Base-by-base conservation (phyloP, 2,797 vertebrate species). In the Triplophysa yarkandensis region DNA sequence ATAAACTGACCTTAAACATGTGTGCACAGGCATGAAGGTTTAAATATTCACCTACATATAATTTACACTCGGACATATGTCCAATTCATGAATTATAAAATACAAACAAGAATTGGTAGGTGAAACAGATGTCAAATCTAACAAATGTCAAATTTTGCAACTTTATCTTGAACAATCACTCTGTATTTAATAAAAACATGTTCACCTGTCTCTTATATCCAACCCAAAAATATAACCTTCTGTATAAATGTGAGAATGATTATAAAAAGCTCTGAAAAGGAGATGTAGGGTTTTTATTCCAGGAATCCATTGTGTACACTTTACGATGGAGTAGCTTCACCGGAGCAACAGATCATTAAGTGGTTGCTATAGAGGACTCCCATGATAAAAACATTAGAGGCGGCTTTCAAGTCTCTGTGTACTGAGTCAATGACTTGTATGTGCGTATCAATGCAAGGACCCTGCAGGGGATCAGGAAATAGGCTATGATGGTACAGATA, bases 311-410 rank as follows among this genome's bases (percentile, higher is more conserved):
- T 64, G 70, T 72, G 70, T 64, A 16, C 28, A 58, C 7, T 72
- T 72, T 54, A 64, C n/a, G 17, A 74, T 25, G 9, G 27, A 52
- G 21, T 55, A 77, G 39, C 63, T 60, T 60, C 16, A 71, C 30
- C 61, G 68, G 69, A 72, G 76, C 76, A 71, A 61, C 76, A 77
- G 76, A 60, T 52, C 36, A 21, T 72, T 68, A 72, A 62, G 55
- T 54, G 69, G 76, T 77, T 77, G 69, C 69, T 67, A 61, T 61
- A 66, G 54, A 68, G 28, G 25, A 27, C 43, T 60, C 54, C 62
- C 62, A 65, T 58, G 44, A 54, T 77, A 50, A 60, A 60, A 72
- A 67, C 54, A 66, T 48, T 58, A 23, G 39, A 9, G 63, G 52
- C 69, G 17, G 43, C 32, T 52, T 62, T 58, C 58, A 54, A 21